Base-by-base conservation (phyloP, 1,140 invertebrate species). In the Telenomus remus region DNA sequence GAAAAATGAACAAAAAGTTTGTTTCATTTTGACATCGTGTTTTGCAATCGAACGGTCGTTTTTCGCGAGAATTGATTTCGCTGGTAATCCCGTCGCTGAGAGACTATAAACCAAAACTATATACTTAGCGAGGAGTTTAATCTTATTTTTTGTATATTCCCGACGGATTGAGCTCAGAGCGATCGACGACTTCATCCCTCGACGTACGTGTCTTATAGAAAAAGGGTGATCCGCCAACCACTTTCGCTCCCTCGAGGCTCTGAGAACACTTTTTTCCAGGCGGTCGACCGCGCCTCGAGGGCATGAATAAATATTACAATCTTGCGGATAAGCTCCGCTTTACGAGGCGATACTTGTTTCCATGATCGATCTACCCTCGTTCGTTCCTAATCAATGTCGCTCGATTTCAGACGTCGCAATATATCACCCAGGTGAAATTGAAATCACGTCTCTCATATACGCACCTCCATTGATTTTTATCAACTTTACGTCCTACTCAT, bases 301-400 rank as follows among this genome's bases (percentile, higher is more conserved):
- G 80, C 85, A 85, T 87, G 86, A 87, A 87, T 87, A 86, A 87
- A 87, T 87, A 87, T 86, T 86, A 86, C 82, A 86, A 86, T 87
- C 82, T 85, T 82, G 82, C 78, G 82, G 84, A 85, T 87, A 86
- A 87, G 81, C 84, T 63, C 79, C 74, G 80, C 83, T 85, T 87
- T 86, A 86, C 83, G 82, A 85, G 79, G 83, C 84, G 85, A 86
- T 86, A 85, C 83, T 84, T 86, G 85, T 84, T 85, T 85, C 81
- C 81, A 64, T 72, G 80, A 85, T 86, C 85, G 82, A 87, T 86
- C 78, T 76, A 66, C 27, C 48, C 61, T 46, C 70, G 55, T 65
- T 76, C 61, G n/a, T 55, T 63, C 53, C 51, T 75, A 72, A 75
- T 76, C 66, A 70, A 49, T 69, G 54, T 16, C 53, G 63, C 47